Conservation (phyloP, 2,797 vertebrate genomes). For the Buphagus erythrorhynchus region DNA sequence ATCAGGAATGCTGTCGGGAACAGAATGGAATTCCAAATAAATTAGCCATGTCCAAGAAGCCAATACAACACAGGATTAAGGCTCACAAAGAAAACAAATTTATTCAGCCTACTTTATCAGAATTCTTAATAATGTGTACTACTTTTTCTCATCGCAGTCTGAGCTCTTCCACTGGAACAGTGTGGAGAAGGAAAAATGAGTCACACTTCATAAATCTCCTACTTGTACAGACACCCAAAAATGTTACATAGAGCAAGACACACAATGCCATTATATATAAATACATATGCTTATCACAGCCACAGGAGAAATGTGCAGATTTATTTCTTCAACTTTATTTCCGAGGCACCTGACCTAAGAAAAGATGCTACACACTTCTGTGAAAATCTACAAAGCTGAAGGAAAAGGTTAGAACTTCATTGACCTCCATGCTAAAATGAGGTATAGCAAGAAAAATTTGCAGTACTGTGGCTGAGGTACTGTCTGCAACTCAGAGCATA, state of each 20-base stretch:
- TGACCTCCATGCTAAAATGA: not conserved
- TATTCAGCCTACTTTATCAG: slow-evolving; percentile 77
- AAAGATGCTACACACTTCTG: not conserved
- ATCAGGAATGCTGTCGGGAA: slow-evolving; percentile 72
- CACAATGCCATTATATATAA: not conserved
- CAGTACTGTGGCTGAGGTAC: not conserved
- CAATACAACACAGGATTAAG: slow-evolving; percentile 76
- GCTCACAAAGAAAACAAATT: slow-evolving; percentile 75
- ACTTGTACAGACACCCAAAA: slow-evolving; percentile 21
- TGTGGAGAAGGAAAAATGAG: slow-evolving; percentile 44
- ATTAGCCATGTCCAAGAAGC: slow-evolving; percentile 78
- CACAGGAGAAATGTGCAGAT: not conserved
- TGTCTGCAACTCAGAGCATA: not conserved
- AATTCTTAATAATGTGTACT: slow-evolving; percentile 69
- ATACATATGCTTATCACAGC: not conserved
- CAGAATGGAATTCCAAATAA: slow-evolving; percentile 80
- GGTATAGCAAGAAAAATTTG: not conserved
- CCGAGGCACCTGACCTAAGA: not conserved
- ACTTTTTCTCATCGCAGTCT: slow-evolving; percentile 63
- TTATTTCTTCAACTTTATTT: not conserved
- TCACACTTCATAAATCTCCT: slow-evolving; percentile 32
- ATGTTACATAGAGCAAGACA: not conserved
- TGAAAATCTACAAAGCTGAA: not conserved
- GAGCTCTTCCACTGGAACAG: slow-evolving; percentile 26
- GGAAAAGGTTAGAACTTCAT: not conserved